Base-by-base conservation (phyloP, 1,140 invertebrate genomes). In the Spodoptera frugiperda region DNA sequence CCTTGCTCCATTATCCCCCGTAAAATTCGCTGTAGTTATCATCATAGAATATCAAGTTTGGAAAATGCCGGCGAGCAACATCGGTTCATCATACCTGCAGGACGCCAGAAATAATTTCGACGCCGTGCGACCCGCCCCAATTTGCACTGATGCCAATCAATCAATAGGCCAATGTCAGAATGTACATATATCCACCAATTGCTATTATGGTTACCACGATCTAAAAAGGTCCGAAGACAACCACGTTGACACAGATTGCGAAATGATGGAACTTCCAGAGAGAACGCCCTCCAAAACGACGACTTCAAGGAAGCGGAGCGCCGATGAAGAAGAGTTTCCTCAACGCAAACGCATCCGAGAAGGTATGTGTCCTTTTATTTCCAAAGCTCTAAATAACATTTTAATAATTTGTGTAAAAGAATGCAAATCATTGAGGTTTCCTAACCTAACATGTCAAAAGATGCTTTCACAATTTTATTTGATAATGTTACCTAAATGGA, bases 61-160 rank as follows among this genome's bases (percentile, higher is more conserved):
- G 68, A 88, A 81, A 77, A 93, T 93, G 92, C 91, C 92, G 73
- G 89, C 91, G 9, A 92, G 86, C 84, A 89, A 88, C 77, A 81
- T 92, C 70, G 87, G 90, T 72, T 84, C 89, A 39, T 84, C 89
- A 39, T 92, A 91, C 75, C 82, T 92, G 83, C 90, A 91, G 70
- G 90, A 91, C 80, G 85, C 92, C 76, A 91, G 92, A 89, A 91
- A 91, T 88, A 93, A 91, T 89, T 93, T 93, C 83, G 84, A 91
- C 70, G 87, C 89, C 72, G 87, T 91, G 70, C 84, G 89, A 70
- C 92, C 89, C 78, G 87, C 89, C 74, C 90, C 89, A 65, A 78
- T 92, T 85, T 91, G 87, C 81, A 67, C 79, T 79, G 89, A 91
- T 80, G 84, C 86, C 75, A 89, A 89, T 83, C 86, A 89, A 80